Evolutionary conservation across 2,888 invertebrate species (phyloP).

Genomic region (Drosophila melanosoma): DNA sequence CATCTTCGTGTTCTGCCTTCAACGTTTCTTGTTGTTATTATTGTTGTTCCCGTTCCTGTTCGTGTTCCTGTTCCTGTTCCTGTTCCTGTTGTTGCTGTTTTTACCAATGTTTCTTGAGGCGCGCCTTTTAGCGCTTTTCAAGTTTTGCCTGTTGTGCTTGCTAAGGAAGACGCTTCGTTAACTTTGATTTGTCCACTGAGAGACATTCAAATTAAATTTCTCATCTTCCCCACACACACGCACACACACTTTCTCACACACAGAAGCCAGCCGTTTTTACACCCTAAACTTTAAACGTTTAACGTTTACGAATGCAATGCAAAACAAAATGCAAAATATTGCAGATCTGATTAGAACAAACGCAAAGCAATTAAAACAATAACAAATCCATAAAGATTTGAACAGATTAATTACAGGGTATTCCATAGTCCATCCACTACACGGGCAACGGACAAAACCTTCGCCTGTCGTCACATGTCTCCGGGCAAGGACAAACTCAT

Average conservation of each 20-base stretch:
- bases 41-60: not conserved
- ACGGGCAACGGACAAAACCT: conserved; percentile 59
- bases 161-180: conserved; percentile 54
- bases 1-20: not conserved
- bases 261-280: not conserved
- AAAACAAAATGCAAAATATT: not conserved
- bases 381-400: not conserved
- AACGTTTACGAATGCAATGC: not conserved
- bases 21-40: not conserved
- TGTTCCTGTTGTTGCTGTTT: conserved; percentile 24
- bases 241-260: conserved; percentile 24
- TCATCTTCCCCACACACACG: conserved; percentile 25
- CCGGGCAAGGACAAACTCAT: conserved; percentile 53
- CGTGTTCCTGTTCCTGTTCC: conserved; percentile 18
- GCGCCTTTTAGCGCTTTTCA: conserved; percentile 35
- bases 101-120: conserved; percentile 42
- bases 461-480: conserved; percentile 50
- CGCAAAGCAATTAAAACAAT: not conserved
- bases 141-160: conserved; percentile 14
- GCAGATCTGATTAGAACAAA: not conserved
- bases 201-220: conserved; percentile 74
- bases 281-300: not conserved
- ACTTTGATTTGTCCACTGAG: conserved; percentile 80
- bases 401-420: conserved; percentile 25
- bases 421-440: not conserved